Evolutionary conservation across 2,888 invertebrate genomes (phyloP), one percentile per base, ranked within the genome.

Genomic region (Ditula angustiorana): DNA sequence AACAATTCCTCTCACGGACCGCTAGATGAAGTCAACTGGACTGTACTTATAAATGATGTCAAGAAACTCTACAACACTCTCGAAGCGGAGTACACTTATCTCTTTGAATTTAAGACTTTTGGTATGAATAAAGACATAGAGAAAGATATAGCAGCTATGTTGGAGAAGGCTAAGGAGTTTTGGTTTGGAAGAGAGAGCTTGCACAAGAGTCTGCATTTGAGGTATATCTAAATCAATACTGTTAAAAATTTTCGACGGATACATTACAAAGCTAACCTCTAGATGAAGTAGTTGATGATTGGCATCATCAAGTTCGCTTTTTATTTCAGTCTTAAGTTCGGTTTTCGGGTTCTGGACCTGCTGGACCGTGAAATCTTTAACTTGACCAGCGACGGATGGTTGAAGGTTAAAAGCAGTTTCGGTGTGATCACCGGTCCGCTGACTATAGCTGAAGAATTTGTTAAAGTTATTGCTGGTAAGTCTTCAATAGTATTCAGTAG

Each of bases 331-430:
- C 66, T 90, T 0, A 90, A 91, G 59, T 66, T 90, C 2, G 76
- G 77, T 0, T 74, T 91, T 30, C 83, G 85, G 2, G 59, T 87
- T 0, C 68, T 93, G 62, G 91, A 93, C 58, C 63, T 91, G 0
- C 37, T 90, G 60, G 91, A 92, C 67, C 77, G 80, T 8, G 83
- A 79, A 0, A 73, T 88, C 10, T 92, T 93, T 59, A 74, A 79
- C 59, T 56, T 92, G 28, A 77, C 67, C 0, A 74, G 68, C 13
- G 81, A 82, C 0, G 67, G 67, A 3, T 93, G 93, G 93, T 52
- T 78, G 16, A 79, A 76, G 61, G 72, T 87, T 3, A 92, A 91
- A 66, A 73, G 82, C 33, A 71, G 78, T 2, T 66, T 87, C 2
- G 72, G 69, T 16, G 69, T 76, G 0, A 67, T 79, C 0, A 75